Percentiles rank a stretch among this genome's conserved stretches.
Evolutionary conservation across 1,140 invertebrate genomes (phyloP).

Genomic region (Trissolcus basalis): DNA sequence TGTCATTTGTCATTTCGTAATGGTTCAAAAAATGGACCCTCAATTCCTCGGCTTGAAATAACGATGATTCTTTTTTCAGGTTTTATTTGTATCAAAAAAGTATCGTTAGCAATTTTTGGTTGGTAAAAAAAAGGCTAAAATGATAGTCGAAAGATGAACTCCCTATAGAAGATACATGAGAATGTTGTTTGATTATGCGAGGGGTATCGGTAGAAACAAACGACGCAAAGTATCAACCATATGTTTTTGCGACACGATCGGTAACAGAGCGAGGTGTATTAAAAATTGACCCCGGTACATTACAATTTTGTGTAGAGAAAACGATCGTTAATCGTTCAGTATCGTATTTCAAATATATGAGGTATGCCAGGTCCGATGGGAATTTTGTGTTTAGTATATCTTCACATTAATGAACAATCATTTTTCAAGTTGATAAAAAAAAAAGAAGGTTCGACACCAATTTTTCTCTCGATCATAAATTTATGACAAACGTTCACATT

Average conservation of each 20-base stretch:
- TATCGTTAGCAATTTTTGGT: neutral
- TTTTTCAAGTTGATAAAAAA: conserved; percentile 23
- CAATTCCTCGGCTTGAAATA: too few species aligned
- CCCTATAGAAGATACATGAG: conserved; percentile 43
- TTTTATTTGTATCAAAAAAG: too few species aligned
- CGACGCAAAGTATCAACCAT: conserved; percentile 56
- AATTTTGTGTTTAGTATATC: conserved; percentile 28
- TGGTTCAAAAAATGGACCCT: too few species aligned
- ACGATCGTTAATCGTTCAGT: conserved; percentile 40
- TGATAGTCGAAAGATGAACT: conserved; percentile 37
- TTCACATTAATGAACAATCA: conserved; percentile 21
- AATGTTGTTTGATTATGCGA: conserved; percentile 61
- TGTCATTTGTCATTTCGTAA: too few species aligned
- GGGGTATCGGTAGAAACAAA: conserved; percentile 64
- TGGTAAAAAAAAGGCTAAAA: neutral
- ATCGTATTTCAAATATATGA: conserved; percentile 40
- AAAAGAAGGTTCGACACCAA: neutral
- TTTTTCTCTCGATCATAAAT: neutral
- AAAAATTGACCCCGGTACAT: conserved; percentile 43
- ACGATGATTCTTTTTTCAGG: too few species aligned
- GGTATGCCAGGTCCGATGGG: conserved; percentile 14
- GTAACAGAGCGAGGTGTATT: conserved; percentile 39
- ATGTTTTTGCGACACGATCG: conserved; percentile 48
- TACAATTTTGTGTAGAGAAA: conserved; percentile 33
- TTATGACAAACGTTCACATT: neutral